phyloP scores from a whole-genome alignment of 2,113 vertebrate species.

The Pseudopipra pipra region DNA sequence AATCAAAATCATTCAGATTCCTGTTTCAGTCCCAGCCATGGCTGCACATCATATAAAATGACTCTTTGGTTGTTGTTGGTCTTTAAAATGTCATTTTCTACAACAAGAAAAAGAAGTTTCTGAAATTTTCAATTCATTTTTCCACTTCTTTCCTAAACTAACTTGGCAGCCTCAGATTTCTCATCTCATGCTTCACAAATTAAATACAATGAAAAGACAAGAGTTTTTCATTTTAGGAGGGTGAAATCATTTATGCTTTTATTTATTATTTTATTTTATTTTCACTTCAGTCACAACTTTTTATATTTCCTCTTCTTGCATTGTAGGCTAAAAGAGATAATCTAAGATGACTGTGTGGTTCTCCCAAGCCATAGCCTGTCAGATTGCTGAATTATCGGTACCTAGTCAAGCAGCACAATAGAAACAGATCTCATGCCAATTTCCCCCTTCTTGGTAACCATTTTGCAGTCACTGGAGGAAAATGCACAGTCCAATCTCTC shows the following conservation, averaged over 20 bases:
- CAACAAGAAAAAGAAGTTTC: neutral
- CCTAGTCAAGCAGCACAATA: constrained; percentile 63
- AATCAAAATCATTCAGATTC: neutral
- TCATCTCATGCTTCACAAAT: constrained; percentile 41
- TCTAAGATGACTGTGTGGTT: constrained; percentile 52
- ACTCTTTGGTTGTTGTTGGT: neutral
- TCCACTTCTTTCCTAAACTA: neutral
- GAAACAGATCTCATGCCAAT: constrained; percentile 60
- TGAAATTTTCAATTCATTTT: constrained; percentile 35
- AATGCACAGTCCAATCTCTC: constrained; percentile 20
- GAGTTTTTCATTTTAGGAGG: neutral
- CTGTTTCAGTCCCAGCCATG: neutral
- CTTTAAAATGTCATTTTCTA: constrained; percentile 13
- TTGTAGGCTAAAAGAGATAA: constrained; percentile 48
- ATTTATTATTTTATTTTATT: constrained; percentile 46
- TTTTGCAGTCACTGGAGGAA: constrained; percentile 51
- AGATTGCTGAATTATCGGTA: constrained; percentile 61
- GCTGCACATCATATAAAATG: neutral
- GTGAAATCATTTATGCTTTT: neutral
- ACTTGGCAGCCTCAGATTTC: constrained; percentile 8
- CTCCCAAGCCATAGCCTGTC: constrained; percentile 59
- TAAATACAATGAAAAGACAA: constrained; percentile 40
- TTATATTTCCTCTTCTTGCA: constrained; percentile 14
- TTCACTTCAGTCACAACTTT: constrained; percentile 2
- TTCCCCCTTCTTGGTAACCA: constrained; percentile 18